Percentiles rank a stretch among this genome's conserved stretches.
phyloP scores from a whole-genome alignment of 2,888 invertebrate genomes.

The Ceriagrion tenellum region DNA sequence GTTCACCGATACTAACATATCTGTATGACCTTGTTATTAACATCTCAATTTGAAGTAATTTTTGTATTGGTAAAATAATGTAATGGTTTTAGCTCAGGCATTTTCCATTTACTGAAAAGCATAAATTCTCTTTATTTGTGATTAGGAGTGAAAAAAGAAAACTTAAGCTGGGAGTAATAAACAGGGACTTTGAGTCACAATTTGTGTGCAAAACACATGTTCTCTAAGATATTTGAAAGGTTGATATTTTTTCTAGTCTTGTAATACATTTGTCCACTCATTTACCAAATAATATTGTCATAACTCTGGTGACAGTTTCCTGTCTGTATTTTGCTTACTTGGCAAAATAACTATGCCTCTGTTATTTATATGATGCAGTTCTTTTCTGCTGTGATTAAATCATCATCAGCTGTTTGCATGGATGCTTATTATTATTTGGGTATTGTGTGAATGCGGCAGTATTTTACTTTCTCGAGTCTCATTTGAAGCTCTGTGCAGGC shows the following conservation, averaged over 20 bases:
- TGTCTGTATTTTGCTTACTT: not conserved
- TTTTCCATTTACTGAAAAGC: not conserved
- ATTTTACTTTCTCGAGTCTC: not conserved
- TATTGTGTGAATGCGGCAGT: not conserved
- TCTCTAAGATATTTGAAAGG: not conserved
- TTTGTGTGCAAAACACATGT: not conserved
- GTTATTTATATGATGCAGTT: not conserved
- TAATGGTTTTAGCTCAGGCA: not conserved
- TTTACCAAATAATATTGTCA: slow-evolving; percentile 18
- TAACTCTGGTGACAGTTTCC: not conserved
- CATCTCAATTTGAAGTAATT: no score
- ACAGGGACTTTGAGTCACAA: not conserved
- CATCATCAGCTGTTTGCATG: not conserved
- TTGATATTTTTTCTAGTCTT: slow-evolving; percentile 22
- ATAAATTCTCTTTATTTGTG: not conserved
- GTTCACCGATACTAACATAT: not conserved
- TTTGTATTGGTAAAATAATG: not conserved
- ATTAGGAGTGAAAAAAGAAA: not conserved
- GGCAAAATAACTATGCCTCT: not conserved
- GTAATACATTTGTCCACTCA: not conserved
- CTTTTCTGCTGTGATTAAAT: not conserved
- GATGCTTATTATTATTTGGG: not conserved
- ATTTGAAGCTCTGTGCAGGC: not conserved
- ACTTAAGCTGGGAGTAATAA: not conserved
- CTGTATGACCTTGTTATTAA: not conserved